Base-by-base conservation (phyloP, 2,888 invertebrate species). In the Adelognathus sp. region DNA sequence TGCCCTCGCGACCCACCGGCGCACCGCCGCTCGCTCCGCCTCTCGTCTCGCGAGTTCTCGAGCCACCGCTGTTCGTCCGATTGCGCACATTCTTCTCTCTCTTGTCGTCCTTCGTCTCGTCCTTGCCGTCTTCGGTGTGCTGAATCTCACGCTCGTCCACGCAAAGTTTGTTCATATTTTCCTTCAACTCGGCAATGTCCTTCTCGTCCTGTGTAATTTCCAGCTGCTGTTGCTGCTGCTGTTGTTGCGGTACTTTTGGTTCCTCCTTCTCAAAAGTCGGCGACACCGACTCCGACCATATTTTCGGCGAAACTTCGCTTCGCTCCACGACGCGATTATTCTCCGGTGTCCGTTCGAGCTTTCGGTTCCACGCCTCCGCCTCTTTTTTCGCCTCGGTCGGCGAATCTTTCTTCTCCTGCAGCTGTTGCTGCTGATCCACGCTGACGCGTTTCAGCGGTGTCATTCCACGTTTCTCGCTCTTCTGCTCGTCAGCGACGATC, bases 321-420 rank as follows among this genome's bases (percentile, higher is more conserved):
- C 88, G 85, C 6, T 89, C 89, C 1, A 70, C 70, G 1, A 70
- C 52, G 41, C 50, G 81, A 21, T 41, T 58, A 3, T 50, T 80
- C 24, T 82, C 84, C 1, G 79, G 92, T 33, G 93, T 92, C 64
- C 92, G 88, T 52, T 94, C 94, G 81, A 91, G 91, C 86, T 93
- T 92, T 82, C 93, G 91, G 39, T 92, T 92, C 91, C 93, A 93
- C 33, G 92, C 93, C 58, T 89, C 92, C 54, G 91, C 90, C 52
- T 93, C 93, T 84, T 93, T 93, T 77, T 94, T 93, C 14, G 91
- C 91, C 80, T 94, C 94, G 78, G 92, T 92, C 7, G 93, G 92
- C 82, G 92, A 92, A 56, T 90, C 90, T 61, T 90, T 91, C 50
- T 90, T 91, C 2, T 90, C 89, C 18, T 84, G 85, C 29, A 76